Base-by-base conservation (phyloP, 2,797 vertebrate genomes). In the Glossophaga mutica region DNA sequence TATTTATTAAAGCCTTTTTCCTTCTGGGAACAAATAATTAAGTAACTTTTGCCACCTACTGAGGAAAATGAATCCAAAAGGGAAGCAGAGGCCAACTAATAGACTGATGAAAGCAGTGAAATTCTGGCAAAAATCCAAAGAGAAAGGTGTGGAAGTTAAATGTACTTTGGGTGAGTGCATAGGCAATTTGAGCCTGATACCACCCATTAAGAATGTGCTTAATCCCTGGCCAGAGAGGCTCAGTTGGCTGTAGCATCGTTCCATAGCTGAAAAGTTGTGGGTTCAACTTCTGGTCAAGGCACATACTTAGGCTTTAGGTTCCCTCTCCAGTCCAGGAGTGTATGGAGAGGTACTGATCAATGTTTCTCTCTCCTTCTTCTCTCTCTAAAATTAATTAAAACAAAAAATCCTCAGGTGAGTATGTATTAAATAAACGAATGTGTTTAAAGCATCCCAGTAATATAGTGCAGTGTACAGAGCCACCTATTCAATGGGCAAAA, bases 21-120 rank as follows among this genome's bases (percentile, higher is more conserved):
- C 77, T 92, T 89, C 21, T 96, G 39, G 90, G 94, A 98, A 98
- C 95, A 98, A 98, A 97, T 96, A 97, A 87, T 96, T 94, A 97
- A 97, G 93, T 95, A 48, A 37, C 90, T 93, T 96, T 96, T 98
- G 90, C 92, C 91, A 97, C 96, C 94, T 97, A 94, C 29, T 85
- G 59, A 62, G 78, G 59, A 90, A 94, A 93, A 42, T 96, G 62
- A 96, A 97, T 94, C 93, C 92, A 84, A 97, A 96, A 97, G 96
- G 81, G 95, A 97, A 97, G 39, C 95, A 97, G 90, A 87, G 92
- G 81, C 92, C 97, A 98, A 98, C 98, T 98, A 98, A 96, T 79
- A 96, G 86, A 95, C 95, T 92, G 92, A 93, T 88, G 87, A 95
- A 96, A 97, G 96, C 94, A 86, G 52, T 96, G 93, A 93, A 94